Evolutionary conservation across 92 coral and sea anemone species (phyloP), one percentile per base, ranked within the genome.

Genomic region (Galaxea fascicularis): DNA sequence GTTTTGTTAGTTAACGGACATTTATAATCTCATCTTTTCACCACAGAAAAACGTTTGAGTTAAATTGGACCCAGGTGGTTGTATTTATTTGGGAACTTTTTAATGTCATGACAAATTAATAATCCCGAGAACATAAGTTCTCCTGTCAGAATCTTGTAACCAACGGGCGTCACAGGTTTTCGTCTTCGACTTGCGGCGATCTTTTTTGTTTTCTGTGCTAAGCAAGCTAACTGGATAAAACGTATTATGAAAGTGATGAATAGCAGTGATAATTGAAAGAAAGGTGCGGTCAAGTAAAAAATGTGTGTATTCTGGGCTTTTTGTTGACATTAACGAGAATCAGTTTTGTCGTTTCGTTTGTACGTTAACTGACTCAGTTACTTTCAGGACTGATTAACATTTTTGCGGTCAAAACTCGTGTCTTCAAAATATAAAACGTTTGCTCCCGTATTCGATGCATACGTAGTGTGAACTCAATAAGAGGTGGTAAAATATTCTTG

Each of bases 161-260:
- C 62, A 71, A 68, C 70, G 26, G 75, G 57, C 70, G 86, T 70
- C 86, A 45, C 69, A 70, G 86, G 86, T 82, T 56, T 15, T 39
- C 78, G 28, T 31, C 77, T 15, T 57, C 53, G 35, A 56, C 85
- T n/a, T 30, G 58, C 68, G 70, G 86, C 78, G 71, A 54, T 39
- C 77, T 56, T 71, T 77, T 68, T 69, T 56, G 29, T 67, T 80
- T 22, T 26, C 26, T 18, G 39, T 82, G 86, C 60, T 82, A 70
- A 58, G 74, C 84, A 49, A 46, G 65, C 73, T 70, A 82, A 56
- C 78, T 65, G 52, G 62, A 12, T 22, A 24, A 71, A 59, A 26
- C 39, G 63, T 30, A 71, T 59, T 71, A 82, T 62, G 86, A 82
- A 53, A 57, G 35, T 57, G 71, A 82, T 82, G 86, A 82, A 82